phyloP scores from a whole-genome alignment of 1,140 invertebrate species.

The Calycopis cecrops region DNA sequence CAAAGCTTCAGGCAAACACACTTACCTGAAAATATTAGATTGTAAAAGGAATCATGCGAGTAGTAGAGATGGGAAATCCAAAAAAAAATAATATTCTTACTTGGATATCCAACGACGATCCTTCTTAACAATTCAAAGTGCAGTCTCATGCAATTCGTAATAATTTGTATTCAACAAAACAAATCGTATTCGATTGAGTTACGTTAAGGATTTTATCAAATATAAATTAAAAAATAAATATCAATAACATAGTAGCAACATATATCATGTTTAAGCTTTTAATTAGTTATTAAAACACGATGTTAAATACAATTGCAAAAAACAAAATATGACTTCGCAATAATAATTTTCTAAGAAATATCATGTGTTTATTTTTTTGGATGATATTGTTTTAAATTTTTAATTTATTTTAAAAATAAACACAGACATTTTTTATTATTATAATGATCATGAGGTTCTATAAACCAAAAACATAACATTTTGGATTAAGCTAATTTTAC shows the following conservation, averaged over 20 bases:
- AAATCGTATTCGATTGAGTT: conserved; percentile 28
- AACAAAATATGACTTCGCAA: conserved; percentile 61
- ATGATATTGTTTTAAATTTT: neutral
- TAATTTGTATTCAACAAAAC: conserved; percentile 7
- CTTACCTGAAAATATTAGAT: conserved; percentile 39
- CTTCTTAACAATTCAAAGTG: conserved; percentile 50
- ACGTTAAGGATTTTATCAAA: conserved; percentile 34
- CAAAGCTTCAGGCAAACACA: conserved; percentile 48
- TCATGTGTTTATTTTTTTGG: conserved; percentile 36
- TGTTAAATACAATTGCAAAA: conserved; percentile 68
- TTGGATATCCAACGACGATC: conserved; percentile 71
- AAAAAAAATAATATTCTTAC: conserved; percentile 59
- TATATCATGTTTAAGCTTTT: conserved; percentile 56
- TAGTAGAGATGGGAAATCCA: conserved; percentile 41
- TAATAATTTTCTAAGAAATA: conserved; percentile 50
- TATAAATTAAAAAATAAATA: conserved; percentile 44
- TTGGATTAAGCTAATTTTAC: conserved; percentile 63
- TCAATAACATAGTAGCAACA: conserved; percentile 56
- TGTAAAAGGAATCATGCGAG: conserved; percentile 47
- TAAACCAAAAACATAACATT: conserved; percentile 61
- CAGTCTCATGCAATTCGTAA: conserved; percentile 46
- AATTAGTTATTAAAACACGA: conserved; percentile 47
- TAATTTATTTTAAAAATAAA: conserved; percentile 32
- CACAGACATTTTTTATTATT: conserved; percentile 38
- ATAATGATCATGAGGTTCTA: conserved; percentile 53